These are phyloP conservation scores for Netelia fuscicornis DNA, from an alignment of 2,888 invertebrate genomes.

Conservation along the genomic window DNA sequence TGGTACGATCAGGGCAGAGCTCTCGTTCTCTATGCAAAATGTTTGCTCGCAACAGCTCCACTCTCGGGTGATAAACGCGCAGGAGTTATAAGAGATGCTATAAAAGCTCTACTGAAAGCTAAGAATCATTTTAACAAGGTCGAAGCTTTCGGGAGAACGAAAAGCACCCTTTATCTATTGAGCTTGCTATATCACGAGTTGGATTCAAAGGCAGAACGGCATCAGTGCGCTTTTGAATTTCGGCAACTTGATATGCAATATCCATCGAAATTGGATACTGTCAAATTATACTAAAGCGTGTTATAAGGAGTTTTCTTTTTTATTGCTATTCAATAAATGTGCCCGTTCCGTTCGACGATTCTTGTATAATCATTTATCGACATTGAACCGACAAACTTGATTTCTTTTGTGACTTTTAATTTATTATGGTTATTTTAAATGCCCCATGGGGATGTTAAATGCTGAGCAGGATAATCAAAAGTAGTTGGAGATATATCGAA, in stretches of 20 bases:
- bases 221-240: constrained; percentile 93
- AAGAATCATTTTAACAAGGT: constrained; percentile 90
- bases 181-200: constrained; percentile 89
- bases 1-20: constrained; percentile 92
- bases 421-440: neutral
- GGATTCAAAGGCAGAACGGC: constrained; percentile 90
- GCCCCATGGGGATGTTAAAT: neutral
- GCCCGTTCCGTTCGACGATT: neutral
- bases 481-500: neutral
- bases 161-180: constrained; percentile 90
- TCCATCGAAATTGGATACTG: constrained; percentile 87
- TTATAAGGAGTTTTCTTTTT: neutral
- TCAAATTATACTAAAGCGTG: constrained; percentile 75
- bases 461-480: neutral
- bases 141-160: constrained; percentile 91
- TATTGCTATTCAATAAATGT: neutral
- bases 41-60: constrained; percentile 89
- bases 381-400: neutral
- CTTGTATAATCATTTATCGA: neutral
- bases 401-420: too few relatives aligned
- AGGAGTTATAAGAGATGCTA: constrained; percentile 86
- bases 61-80: constrained; percentile 85
- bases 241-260: constrained; percentile 91
- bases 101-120: constrained; percentile 88
- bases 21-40: constrained; percentile 91